Percentiles rank a stretch among this genome's conserved stretches.
These are phyloP conservation scores for Cottoperca gobio DNA, from an alignment of 2,797 vertebrate species.

Conservation along the genomic window DNA sequence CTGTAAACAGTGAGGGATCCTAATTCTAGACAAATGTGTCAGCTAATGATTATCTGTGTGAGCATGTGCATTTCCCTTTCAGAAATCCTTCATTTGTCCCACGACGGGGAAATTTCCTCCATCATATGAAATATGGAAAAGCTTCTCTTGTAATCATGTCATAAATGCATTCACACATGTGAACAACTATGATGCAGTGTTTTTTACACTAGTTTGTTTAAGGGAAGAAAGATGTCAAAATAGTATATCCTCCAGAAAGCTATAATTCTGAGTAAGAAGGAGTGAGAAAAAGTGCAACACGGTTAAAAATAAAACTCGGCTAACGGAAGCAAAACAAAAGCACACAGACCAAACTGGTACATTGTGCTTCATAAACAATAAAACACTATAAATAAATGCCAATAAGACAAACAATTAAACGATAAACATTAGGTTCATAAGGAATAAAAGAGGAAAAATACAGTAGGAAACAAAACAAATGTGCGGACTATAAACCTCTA, in stretches of 20 bases:
- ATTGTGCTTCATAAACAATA: slow-evolving; percentile 25
- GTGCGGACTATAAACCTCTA: not conserved
- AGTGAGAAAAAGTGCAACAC: not conserved
- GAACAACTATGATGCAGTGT: not conserved
- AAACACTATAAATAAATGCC: slow-evolving; percentile 34
- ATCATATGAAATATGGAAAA: not conserved
- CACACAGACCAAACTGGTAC: slow-evolving; percentile 11
- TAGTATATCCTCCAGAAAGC: not conserved
- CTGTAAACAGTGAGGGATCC: not conserved
- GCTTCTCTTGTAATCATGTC: not conserved
- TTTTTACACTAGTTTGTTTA: not conserved
- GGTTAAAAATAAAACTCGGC: slow-evolving; percentile 15
- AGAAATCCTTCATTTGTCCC: too few relatives aligned
- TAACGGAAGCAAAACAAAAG: not conserved
- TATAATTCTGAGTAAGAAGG: not conserved
- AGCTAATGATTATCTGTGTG: not conserved
- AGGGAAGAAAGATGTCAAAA: not conserved
- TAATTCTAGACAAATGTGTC: not conserved
- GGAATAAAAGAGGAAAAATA: slow-evolving; percentile 10
- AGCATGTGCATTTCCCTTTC: not conserved
- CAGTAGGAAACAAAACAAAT: slow-evolving; percentile 17
- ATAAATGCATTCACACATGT: not conserved
- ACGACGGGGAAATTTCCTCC: too few relatives aligned
- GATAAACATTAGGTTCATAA: slow-evolving; percentile 17
- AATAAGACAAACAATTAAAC: slow-evolving; percentile 26